Base-by-base conservation (phyloP, 1,140 invertebrate genomes). In the Pogonomyrmex barbatus region DNA sequence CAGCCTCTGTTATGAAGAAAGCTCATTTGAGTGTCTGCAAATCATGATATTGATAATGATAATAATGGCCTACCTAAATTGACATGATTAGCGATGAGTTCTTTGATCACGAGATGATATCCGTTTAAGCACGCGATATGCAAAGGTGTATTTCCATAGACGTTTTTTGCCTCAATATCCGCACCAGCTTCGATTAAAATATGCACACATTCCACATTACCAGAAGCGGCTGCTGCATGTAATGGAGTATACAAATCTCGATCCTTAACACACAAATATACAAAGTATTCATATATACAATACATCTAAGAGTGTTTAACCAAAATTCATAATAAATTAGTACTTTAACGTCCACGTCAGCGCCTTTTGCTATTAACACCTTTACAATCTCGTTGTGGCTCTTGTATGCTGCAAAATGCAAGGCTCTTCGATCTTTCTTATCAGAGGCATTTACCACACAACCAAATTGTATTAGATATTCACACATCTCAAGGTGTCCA, bases 101-200 rank as follows among this genome's bases (percentile, higher is more conserved):
- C 95, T 36, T 93, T 92, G 33, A 95, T 95, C 0, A 96, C 95
- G 17, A 95, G 91, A 73, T 95, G 94, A 86, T 96, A 95, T 2
- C 96, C 96, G 89, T 97, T 97, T 12, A 97, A 92, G 91, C 96
- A 97, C 0, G 96, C 96, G 8, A 97, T 95, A 87, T 97, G 96
- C 17, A 97, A 91, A 2, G 96, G 95, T 9, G 96, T 96, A 90
- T 97, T 97, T 39, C 96, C 96, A 85, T 95, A 95, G 1, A 93
- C 91, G 85, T 96, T 97, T 45, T 95, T 95, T 4, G 96, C 95
- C 91, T 97, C 95, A 1, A 96, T 94, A 68, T 97, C 95, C 8
- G 96, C 96, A 3, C 96, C 96, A 5, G 95, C 89, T 56, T 95
- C 94, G 17, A 97, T 88, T 33, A 97, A 93, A 42, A 96, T 91